These are phyloP conservation scores for Nothoprocta pentlandii DNA, from an alignment of 2,113 vertebrate genomes.

Conservation along the genomic window DNA sequence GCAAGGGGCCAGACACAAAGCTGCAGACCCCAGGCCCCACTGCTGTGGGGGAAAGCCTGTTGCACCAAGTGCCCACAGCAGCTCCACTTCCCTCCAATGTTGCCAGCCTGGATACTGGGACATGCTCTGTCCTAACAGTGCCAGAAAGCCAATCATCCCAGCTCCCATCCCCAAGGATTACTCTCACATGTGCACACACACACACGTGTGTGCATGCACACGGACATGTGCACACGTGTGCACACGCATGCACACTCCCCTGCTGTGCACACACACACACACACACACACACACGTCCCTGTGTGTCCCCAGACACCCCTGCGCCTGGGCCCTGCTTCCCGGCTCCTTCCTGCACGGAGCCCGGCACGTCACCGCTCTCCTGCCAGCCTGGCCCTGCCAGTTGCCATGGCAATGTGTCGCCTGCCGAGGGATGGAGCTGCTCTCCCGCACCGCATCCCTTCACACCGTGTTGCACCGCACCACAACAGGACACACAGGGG, in stretches of 20 bases:
- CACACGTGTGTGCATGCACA: rapidly evolving
- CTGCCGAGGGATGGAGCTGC: slow-evolving; percentile 19
- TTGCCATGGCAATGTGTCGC: slow-evolving; percentile 44
- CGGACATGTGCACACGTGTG: not conserved
- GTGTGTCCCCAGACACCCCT: not conserved
- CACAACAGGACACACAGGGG: not conserved
- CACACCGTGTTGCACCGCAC: not conserved
- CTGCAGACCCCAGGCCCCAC: not conserved
- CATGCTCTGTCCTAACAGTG: not conserved
- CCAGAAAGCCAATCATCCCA: not conserved
- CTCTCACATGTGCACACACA: not conserved
- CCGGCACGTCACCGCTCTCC: not conserved
- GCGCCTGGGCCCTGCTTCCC: not conserved
- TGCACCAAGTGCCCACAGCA: not conserved
- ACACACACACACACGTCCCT: not conserved
- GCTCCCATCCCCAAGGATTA: no score
- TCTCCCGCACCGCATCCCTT: not conserved
- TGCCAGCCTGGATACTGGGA: not conserved
- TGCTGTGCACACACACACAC: not conserved
- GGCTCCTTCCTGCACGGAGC: not conserved
- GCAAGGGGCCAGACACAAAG: not conserved
- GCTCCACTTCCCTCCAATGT: not conserved
- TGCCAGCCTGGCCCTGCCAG: slow-evolving; percentile 4
- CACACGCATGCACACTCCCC: not conserved
- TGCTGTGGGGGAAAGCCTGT: not conserved